Evolutionary conservation across 2,113 vertebrate genomes (phyloP).

Genomic region (Cairina moschata): DNA sequence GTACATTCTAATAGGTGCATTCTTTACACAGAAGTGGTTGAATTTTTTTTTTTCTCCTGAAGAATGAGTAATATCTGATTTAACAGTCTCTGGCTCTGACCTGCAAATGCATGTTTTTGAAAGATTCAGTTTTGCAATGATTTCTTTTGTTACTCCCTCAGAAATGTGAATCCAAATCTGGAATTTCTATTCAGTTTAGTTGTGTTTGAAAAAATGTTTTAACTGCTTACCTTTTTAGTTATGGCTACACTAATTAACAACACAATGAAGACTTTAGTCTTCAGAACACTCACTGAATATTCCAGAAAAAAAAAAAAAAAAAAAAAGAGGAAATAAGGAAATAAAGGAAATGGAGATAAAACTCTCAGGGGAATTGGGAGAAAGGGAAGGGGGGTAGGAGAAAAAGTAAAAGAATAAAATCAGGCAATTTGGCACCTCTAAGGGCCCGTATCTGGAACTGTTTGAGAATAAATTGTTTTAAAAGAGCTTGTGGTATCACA

Average conservation of each 20-base stretch:
- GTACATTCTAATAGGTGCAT: neutral
- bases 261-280: neutral
- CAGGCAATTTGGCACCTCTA: neutral
- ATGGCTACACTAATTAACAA: neutral
- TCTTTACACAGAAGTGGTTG: neutral
- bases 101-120: neutral
- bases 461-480: conserved; percentile 46
- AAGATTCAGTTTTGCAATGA: neutral
- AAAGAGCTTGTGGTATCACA: conserved; percentile 14
- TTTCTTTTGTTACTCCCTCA: neutral
- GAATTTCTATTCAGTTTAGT: neutral
- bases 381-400: neutral
- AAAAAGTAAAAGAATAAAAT: neutral
- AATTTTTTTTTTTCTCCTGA: neutral
- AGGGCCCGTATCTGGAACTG: conserved; percentile 1
- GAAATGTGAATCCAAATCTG: neutral
- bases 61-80: neutral
- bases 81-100: neutral
- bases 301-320: neutral
- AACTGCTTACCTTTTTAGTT: neutral
- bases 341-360: neutral
- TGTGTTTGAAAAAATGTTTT: neutral
- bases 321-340: neutral
- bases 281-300: neutral
- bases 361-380: neutral